Conservation (phyloP, 2,797 vertebrate species). For the Bucorvus abyssinicus region DNA sequence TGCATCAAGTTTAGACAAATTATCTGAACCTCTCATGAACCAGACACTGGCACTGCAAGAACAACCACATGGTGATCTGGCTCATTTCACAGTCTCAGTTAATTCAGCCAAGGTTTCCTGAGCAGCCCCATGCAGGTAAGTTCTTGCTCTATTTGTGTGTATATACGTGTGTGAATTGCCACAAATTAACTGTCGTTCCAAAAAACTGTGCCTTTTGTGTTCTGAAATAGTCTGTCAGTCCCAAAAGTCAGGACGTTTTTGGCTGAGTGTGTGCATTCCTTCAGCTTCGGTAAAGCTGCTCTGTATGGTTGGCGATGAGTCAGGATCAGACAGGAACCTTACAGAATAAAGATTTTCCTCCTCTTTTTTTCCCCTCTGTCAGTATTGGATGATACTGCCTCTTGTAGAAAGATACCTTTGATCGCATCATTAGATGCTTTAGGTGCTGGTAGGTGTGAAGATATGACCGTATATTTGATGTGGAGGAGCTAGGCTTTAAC, state of each 20-base stretch:
- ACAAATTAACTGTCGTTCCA: not conserved
- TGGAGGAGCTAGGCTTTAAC: not conserved
- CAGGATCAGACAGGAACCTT: not conserved
- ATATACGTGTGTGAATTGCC: not conserved
- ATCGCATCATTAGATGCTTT: not conserved
- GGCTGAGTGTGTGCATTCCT: not conserved
- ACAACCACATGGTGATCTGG: not conserved
- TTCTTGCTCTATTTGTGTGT: not conserved
- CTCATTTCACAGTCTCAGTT: not conserved
- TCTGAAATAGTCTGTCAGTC: not conserved
- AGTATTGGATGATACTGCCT: not conserved
- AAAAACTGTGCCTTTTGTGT: not conserved
- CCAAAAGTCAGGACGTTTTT: not conserved
- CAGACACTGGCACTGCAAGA: not conserved
- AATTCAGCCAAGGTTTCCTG: not conserved
- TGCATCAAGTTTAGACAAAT: conserved; percentile 24
- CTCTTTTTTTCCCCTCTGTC: not conserved
- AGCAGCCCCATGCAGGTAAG: not conserved
- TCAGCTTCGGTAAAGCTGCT: not conserved
- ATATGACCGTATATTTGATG: not conserved
- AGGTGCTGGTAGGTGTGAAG: not conserved
- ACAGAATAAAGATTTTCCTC: not conserved
- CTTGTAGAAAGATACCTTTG: not conserved
- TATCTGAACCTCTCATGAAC: not conserved
- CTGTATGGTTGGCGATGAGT: not conserved